Base-by-base conservation (phyloP, 2,113 vertebrate genomes). In the Amazona guildingii region DNA sequence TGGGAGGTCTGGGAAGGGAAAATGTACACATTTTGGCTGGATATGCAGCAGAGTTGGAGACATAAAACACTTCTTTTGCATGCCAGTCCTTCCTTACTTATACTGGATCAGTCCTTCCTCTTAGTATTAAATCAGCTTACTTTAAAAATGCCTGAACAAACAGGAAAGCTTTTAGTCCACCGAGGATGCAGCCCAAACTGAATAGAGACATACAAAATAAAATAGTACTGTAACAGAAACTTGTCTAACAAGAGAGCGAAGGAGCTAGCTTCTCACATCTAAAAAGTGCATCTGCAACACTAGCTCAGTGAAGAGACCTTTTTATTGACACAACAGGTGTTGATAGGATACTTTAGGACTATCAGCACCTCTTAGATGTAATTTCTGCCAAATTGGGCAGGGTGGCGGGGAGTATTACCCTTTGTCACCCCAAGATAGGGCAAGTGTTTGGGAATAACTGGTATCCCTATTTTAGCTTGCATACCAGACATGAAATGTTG, bases 401-500 rank as follows among this genome's bases (percentile, higher is more conserved):
- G 27, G 20, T 87, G 28, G 8, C 4, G 2, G 37, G 52, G 33
- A 80, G 7, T 51, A 68, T 52, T 81, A 77, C 17, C 7, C 19
- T 49, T 15, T 83, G 43, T 44, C 21, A 88, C 46, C 29, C n/a
- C 41, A 79, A 51, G 5, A 3, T 59, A 61, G n/a, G 37, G 35
- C 25, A 83, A 69, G 19, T 35, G 31, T 20, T 85, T 78, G 54
- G n/a, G 37, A 88, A 51, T 77, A 83, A 63, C 27, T 33, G 18
- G 41, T 77, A 93, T 10, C 5, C 28, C 15, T 94, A 25, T 80
- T 93, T 49, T 59, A 83, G 76, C 25, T 73, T 77, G n/a, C n/a
- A 63, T 70, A 69, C 4, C 79, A 83, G 82, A 74, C 11, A 55
- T 69, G 59, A 97, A 97, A 86, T 92, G 7, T 85, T 95, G 55